Evolutionary conservation across 2,888 invertebrate genomes (phyloP), one percentile per base, ranked within the genome.

Genomic region (Auanema freiburgensis): DNA sequence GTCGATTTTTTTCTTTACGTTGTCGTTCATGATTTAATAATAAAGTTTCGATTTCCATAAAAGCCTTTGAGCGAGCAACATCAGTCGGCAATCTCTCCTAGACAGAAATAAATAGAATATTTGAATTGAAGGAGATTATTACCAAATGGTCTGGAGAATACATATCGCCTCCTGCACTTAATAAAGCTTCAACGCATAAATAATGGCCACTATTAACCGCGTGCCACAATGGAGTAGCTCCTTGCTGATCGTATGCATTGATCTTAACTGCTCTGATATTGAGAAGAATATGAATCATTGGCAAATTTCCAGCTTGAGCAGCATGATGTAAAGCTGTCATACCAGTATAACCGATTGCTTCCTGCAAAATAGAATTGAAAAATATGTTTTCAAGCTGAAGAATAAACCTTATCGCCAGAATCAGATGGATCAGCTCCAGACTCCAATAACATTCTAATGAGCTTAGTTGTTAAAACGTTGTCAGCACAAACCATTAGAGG

Each of bases 31-130:
- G 33, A 33, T 33, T 33, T 33, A 33, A 33, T 33, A 33, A 33
- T 33, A 33, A 33, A 33, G 33, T 33, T 33, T 33, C 33, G 33
- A 33, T 33, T 33, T 33, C 33, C 33, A 33, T 33, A 33, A 33
- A 33, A 33, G 33, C 33, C 8, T 33, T 33, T 33, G 33, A 33
- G 33, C 33, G 33, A 33, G 46, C 46, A 16, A 46, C 46, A 3
- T 46, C 46, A 5, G 5, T 46, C 46, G 46, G 46, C 21, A 46
- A 46, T 46, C 21, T 16, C 16, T 46, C 46, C 46, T 46, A 46
- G 10, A 46, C 16, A 21, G 3, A 46, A 46, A 5, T 10, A 46
- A 46, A 33, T 33, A 33, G 33, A 33, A 33, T 33, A 8, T 33
- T 33, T 33, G 33, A 33, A 33, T 8, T 5, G 8, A 33, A 33